Evolutionary conservation across 2,888 invertebrate genomes (phyloP).

Genomic region (Mythimna albipuncta): DNA sequence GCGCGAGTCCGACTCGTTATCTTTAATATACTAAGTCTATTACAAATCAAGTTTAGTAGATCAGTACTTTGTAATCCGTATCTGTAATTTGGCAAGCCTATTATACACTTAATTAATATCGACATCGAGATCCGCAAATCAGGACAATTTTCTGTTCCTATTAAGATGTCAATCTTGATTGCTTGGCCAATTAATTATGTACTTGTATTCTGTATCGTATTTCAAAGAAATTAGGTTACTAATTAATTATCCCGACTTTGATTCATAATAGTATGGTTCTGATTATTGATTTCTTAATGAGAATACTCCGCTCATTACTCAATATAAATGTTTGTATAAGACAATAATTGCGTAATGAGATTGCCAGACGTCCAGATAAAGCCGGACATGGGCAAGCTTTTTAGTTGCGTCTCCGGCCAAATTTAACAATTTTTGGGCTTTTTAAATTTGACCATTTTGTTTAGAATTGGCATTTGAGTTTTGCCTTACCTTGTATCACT

Average conservation of each 20-base stretch:
- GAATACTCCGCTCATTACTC: not conserved
- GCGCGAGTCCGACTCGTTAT: no score
- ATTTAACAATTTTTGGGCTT: no score
- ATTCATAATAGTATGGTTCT: not conserved
- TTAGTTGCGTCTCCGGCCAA: no score
- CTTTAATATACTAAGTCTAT: no score
- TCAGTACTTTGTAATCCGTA: not conserved
- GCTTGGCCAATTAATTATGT: conserved; percentile 4
- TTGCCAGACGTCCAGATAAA: no score
- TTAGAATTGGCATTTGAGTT: no score
- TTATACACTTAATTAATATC: conserved; percentile 22
- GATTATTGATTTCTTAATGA: not conserved
- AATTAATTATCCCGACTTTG: conserved; percentile 21
- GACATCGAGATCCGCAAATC: conserved; percentile 11
- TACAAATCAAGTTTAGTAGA: no score
- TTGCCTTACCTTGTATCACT: no score
- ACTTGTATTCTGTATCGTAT: conserved; percentile 16
- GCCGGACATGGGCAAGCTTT: no score
- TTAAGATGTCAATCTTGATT: conserved; percentile 40
- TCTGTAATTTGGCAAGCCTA: conserved; percentile 23
- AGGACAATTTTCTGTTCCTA: conserved; percentile 16
- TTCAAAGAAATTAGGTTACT: conserved; percentile 16
- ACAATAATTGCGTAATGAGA: no score
- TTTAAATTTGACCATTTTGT: no score
- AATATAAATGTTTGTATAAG: not conserved